These are phyloP conservation scores for Psococerastis gibbosa DNA, from an alignment of 2,888 invertebrate species.

Conservation along the genomic window DNA sequence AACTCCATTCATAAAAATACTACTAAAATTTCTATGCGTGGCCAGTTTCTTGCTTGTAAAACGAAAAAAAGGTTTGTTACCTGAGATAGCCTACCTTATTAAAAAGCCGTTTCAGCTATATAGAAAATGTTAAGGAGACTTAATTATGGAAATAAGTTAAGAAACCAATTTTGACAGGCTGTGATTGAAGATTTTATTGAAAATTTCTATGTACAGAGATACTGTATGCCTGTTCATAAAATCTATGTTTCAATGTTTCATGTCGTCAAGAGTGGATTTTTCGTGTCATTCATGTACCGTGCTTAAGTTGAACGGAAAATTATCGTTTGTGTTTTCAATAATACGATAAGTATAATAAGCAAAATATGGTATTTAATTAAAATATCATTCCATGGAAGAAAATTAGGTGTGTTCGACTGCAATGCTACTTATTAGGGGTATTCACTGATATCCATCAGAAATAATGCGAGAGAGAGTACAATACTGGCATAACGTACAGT, in stretches of 20 bases:
- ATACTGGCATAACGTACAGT: too few relatives aligned
- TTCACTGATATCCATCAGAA: too few relatives aligned
- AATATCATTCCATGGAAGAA: neutral
- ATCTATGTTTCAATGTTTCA: slow-evolving; percentile 9
- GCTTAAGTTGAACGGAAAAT: too few relatives aligned
- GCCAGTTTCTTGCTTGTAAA: too few relatives aligned
- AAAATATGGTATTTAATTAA: neutral
- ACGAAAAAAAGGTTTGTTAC: too few relatives aligned
- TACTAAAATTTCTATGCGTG: too few relatives aligned
- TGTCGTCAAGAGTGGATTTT: slow-evolving; percentile 6
- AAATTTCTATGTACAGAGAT: slow-evolving; percentile 10
- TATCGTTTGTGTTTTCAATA: slow-evolving; percentile 2
- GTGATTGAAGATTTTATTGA: slow-evolving; percentile 3
- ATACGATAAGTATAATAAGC: neutral
- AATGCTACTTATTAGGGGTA: too few relatives aligned
- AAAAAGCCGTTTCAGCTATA: slow-evolving; percentile 2
- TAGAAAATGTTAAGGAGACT: slow-evolving; percentile 1
- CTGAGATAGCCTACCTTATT: too few relatives aligned
- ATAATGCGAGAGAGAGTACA: too few relatives aligned
- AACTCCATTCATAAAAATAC: too few relatives aligned
- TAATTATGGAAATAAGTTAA: slow-evolving; percentile 2
- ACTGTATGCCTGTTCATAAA: slow-evolving; percentile 8
- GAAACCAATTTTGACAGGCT: slow-evolving; percentile 7
- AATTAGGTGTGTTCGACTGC: too few relatives aligned
- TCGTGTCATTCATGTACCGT: slow-evolving; percentile 1